Conservation (phyloP, 2,888 invertebrate genomes). For the Cantharis flavilabris region DNA sequence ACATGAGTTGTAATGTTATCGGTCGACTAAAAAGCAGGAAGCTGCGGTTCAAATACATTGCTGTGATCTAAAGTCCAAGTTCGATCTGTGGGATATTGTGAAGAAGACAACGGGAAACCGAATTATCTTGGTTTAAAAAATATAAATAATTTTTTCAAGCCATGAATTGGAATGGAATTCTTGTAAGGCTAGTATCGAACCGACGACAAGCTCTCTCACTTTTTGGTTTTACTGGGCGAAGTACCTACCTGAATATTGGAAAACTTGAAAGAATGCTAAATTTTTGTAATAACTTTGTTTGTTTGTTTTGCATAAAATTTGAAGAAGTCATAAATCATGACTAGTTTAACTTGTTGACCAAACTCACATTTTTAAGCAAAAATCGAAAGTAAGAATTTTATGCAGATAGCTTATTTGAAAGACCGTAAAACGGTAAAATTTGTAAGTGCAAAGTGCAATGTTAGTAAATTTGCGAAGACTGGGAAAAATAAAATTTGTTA, state of each 20-base stretch:
- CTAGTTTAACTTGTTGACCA: background rate
- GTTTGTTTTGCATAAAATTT: background rate
- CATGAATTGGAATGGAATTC: too few relatives aligned
- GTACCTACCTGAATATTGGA: background rate
- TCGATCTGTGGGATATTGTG: too few relatives aligned
- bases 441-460: background rate
- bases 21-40: too few relatives aligned
- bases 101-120: too few relatives aligned
- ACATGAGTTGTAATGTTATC: too few relatives aligned
- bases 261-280: background rate
- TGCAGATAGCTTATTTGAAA: background rate
- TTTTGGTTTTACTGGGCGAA: too few relatives aligned
- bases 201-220: too few relatives aligned
- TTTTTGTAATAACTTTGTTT: background rate
- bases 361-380: background rate
- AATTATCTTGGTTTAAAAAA: too few relatives aligned
- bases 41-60: too few relatives aligned
- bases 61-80: too few relatives aligned
- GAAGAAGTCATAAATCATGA: background rate
- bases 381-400: background rate
- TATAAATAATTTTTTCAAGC: too few relatives aligned
- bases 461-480: background rate
- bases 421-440: background rate
- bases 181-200: too few relatives aligned
- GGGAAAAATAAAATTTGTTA: background rate